Base-by-base conservation (phyloP, 2,888 invertebrate species). In the Baronia brevicornis region DNA sequence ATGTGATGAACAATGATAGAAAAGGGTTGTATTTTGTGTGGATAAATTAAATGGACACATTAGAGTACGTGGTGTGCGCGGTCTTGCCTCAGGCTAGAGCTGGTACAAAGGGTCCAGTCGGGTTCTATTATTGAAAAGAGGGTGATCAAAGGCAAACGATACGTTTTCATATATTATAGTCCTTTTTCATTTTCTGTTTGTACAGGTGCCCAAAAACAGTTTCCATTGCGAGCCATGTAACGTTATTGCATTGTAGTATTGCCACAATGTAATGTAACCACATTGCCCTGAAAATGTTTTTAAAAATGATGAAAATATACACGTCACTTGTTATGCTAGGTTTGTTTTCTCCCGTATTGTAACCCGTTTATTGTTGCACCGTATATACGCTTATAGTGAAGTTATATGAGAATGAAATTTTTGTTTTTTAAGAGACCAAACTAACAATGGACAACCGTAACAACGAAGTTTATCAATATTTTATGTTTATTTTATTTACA, bases 101-200 rank as follows among this genome's bases (percentile, higher is more conserved):
- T 47, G 47, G 51, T 54, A 67, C 70, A 75, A 75, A 78, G 70
- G 65, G 40, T 43, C 39, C 54, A 48, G 60, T 52, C 60, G 59
- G 44, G 49, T 60, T 69, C 64, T 69, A 75, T 75, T 79, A 78
- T 79, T 74, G 78, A 74, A 75, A 75, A 75, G 68, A 74, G 77
- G 70, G 66, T 70, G 82, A 77, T 80, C 79, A 79, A 79, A 79
- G 78, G 66, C 62, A 60, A 61, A 59, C 67, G 69, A 69, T 69
- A 74, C 60, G 74, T 68, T 68, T 64, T 66, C 60, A 60, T 66
- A 66, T 63, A 68, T 65, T 66, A 67, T 68, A 61, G 52, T 64
- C 60, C 60, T 55, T 63, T 64, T 69, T 56, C 59, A 60, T 56
- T 67, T 63, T 59, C 58, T 67, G 60, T 73, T 67, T 71, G 57